A percentile compares a stretch with the other conserved stretches of the same genome.
Evolutionary conservation across 1,140 invertebrate genomes (phyloP).

Genomic region (Conus ventricosus): DNA sequence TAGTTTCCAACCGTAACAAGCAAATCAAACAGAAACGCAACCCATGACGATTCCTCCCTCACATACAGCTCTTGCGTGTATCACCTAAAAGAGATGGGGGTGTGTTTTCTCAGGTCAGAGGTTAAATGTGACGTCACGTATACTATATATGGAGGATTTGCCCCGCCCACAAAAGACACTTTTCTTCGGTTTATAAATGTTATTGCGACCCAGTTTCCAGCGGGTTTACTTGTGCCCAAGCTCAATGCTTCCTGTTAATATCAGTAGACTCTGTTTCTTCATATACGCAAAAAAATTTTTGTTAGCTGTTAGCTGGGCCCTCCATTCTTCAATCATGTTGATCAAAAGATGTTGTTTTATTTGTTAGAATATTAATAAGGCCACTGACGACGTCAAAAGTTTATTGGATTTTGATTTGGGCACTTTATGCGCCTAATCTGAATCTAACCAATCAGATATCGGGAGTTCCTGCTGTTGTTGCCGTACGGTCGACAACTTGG

Average conservation of each 20-base stretch:
- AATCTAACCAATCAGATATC: constrained; percentile 57
- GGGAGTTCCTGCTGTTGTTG: constrained; percentile 33
- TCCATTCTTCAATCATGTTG: constrained; percentile 33
- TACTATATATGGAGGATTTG: constrained; percentile 43
- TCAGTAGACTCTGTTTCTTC: no score
- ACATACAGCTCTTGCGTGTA: neutral
- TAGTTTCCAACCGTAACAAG: neutral
- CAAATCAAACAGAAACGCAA: neutral
- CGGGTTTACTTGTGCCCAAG: neutral
- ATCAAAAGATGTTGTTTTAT: constrained; percentile 44
- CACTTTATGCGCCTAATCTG: constrained; percentile 47
- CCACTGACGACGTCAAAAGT: constrained; percentile 54
- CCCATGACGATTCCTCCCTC: neutral
- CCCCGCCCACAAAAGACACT: constrained; percentile 44
- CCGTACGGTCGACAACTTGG: constrained; percentile 46
- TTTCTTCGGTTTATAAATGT: neutral
- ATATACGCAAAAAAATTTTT: neutral
- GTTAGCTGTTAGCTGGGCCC: neutral
- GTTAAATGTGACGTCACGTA: constrained; percentile 43
- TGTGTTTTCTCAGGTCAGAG: constrained; percentile 48
- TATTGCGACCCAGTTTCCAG: neutral
- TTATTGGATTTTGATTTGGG: constrained; percentile 57
- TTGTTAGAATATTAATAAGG: constrained; percentile 43
- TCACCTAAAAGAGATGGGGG: constrained; percentile 44
- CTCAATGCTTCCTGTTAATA: no score